A percentile compares a stretch with the other conserved stretches of the same genome.
phyloP scores from a whole-genome alignment of 1,140 invertebrate genomes.

The Asobara japonica region DNA sequence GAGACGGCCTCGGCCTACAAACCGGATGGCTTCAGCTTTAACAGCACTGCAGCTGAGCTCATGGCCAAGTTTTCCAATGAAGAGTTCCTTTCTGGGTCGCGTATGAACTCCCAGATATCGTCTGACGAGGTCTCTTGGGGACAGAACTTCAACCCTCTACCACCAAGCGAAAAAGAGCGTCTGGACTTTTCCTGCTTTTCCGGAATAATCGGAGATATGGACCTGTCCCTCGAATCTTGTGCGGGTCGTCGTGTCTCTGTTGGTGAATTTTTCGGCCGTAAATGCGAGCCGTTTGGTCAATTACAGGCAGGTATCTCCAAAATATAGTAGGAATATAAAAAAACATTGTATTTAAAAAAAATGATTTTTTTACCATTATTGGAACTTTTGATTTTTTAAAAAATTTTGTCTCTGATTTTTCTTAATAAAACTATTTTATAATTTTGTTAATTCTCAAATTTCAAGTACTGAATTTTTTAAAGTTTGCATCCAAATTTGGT shows the following conservation, averaged over 20 bases:
- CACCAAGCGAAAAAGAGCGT: slow-evolving; percentile 40
- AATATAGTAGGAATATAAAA: no score
- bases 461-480: no score
- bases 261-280: slow-evolving; percentile 55
- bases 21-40: slow-evolving; percentile 44
- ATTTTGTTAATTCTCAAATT: no score
- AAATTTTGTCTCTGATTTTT: no score
- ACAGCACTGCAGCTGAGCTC: slow-evolving; percentile 44
- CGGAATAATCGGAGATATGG: slow-evolving; percentile 55
- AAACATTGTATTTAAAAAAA: no score
- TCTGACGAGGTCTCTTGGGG: slow-evolving; percentile 51
- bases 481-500: no score
- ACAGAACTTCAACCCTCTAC: slow-evolving; percentile 33
- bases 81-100: slow-evolving; percentile 53
- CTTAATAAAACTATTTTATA: no score
- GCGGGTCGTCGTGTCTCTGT: slow-evolving; percentile 50
- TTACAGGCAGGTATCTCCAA: no score
- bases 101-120: slow-evolving; percentile 46
- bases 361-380: no score
- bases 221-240: slow-evolving; percentile 53
- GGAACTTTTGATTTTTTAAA: no score
- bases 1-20: slow-evolving; percentile 12
- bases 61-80: slow-evolving; percentile 52
- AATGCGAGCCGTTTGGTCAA: slow-evolving; percentile 49
- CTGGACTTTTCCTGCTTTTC: slow-evolving; percentile 56